These are phyloP conservation scores for Apostichopus californicus DNA, from an alignment of 35 echinoderm and acorn worm genomes.

Conservation along the genomic window DNA sequence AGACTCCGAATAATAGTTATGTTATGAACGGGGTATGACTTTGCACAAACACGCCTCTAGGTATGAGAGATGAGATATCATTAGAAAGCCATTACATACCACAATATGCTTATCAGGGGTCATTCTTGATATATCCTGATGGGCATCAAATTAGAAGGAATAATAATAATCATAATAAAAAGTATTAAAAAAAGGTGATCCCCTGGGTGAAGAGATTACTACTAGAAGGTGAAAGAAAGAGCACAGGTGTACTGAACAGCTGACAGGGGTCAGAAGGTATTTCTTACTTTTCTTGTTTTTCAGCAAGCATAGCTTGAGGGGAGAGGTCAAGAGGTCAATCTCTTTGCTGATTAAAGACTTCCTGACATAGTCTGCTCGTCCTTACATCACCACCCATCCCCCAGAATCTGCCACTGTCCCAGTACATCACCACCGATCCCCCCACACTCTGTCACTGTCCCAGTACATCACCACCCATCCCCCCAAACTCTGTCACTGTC, in stretches of 20 bases:
- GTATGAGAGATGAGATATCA: background rate
- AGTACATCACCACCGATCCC: background rate
- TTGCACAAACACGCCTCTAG: background rate
- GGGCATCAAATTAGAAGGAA: background rate
- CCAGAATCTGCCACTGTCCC: too few relatives aligned
- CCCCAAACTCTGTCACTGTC: too few relatives aligned
- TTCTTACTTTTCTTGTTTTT: background rate
- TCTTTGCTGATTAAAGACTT: background rate
- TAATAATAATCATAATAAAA: background rate
- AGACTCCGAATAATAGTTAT: background rate
- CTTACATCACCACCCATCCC: too few relatives aligned
- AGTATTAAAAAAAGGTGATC: background rate
- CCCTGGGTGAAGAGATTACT: background rate
- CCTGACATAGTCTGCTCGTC: background rate
- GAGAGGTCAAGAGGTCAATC: background rate
- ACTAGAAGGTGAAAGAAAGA: background rate
- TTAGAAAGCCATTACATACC: constrained; percentile 1
- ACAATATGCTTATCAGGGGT: background rate
- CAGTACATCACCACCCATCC: background rate
- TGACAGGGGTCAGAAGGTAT: background rate
- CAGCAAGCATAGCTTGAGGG: background rate
- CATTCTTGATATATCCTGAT: background rate
- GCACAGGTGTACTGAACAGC: background rate
- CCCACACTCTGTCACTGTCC: background rate
- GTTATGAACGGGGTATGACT: background rate